Evolutionary conservation across 2,797 vertebrate species (phyloP).

Genomic region (Myiothlypis chrysogaster): DNA sequence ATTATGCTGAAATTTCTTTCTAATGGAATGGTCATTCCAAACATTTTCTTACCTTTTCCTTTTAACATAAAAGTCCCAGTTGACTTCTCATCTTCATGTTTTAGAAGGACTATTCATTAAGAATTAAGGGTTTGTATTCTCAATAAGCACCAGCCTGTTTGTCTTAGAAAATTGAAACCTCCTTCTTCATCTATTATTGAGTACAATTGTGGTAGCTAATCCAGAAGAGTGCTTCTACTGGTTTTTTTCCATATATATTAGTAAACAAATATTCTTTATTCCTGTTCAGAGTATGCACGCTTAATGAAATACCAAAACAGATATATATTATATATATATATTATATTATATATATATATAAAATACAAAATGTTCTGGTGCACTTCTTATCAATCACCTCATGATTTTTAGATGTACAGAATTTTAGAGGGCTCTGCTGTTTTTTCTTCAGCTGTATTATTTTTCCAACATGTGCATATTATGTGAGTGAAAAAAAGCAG

Average conservation of each 20-base stretch:
- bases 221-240: background rate
- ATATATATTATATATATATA: no score
- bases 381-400: background rate
- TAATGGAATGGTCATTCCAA: background rate
- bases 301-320: conserved; percentile 10
- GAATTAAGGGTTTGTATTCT: background rate
- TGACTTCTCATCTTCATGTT: background rate
- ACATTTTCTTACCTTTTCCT: background rate
- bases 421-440: background rate
- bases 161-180: background rate
- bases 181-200: conserved; percentile 1
- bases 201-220: background rate
- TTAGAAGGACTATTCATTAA: background rate
- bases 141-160: background rate
- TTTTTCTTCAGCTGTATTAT: background rate
- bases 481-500: background rate
- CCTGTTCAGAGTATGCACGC: background rate
- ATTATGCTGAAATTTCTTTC: background rate
- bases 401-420: background rate
- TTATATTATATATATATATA: no score
- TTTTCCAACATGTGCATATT: background rate
- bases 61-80: background rate
- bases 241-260: background rate
- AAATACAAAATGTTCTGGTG: background rate
- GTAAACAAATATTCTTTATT: conserved; percentile 1